A percentile compares a stretch with the other conserved stretches of the same genome.
Evolutionary conservation across 1,140 invertebrate species (phyloP).

Genomic region (Asbolus verrucosus): DNA sequence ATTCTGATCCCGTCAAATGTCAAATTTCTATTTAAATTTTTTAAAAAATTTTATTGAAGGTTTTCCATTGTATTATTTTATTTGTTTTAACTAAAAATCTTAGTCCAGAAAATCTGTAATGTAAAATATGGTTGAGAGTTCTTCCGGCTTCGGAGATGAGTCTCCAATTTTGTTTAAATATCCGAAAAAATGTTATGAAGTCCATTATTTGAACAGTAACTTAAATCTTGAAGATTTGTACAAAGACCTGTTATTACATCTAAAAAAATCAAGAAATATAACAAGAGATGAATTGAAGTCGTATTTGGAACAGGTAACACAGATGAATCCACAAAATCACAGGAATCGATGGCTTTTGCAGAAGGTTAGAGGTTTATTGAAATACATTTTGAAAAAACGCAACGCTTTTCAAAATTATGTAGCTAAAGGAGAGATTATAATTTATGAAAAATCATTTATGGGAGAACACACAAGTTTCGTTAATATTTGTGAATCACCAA

Average conservation of each 20-base stretch:
- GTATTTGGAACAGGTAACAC: slow-evolving; percentile 1
- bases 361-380: slow-evolving; percentile 9
- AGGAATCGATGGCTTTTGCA: neutral
- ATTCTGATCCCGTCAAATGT: too few species aligned
- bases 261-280: neutral
- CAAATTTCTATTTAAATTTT: too few species aligned
- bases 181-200: neutral
- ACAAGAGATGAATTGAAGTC: neutral
- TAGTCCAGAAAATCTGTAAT: too few species aligned
- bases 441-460: neutral
- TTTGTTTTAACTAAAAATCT: too few species aligned
- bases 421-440: slow-evolving; percentile 19
- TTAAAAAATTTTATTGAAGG: neutral
- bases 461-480: neutral
- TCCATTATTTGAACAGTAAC: neutral
- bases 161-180: neutral
- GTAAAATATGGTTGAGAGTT: neutral
- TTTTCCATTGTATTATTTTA: too few species aligned
- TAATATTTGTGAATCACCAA: too few species aligned
- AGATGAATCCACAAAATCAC: neutral
- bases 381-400: slow-evolving; percentile 19
- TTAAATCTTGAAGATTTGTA: slow-evolving; percentile 1
- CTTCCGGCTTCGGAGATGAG: slow-evolving; percentile 6
- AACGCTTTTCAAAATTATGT: neutral
- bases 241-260: neutral